Base-by-base conservation (phyloP, 2,113 vertebrate genomes). In the Dolichallabes microphthalmus region DNA sequence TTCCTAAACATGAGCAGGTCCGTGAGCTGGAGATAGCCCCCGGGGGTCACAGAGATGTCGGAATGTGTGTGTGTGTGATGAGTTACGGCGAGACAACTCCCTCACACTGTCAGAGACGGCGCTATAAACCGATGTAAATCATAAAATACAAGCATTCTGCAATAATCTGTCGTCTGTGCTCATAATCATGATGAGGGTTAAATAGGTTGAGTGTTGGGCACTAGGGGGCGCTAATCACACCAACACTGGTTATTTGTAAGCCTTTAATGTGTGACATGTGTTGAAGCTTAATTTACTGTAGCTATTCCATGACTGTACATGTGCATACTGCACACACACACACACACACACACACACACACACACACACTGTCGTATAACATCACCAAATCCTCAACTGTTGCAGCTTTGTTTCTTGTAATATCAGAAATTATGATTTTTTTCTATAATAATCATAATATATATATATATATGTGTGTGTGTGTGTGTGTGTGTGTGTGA, bases 11-110 rank as follows among this genome's bases (percentile, higher is more conserved):
- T 11, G 19, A 79, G 35, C 60, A 69, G 71, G 52, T 74, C 78
- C 15, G 11, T 20, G 45, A 17, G 79, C 91, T 89, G 80, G 64
- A 90, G 92, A 93, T 90, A 92, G 77, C 68, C 53, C 68, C 25
- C 27, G n/a, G 22, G 35, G 55, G 22, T n/a, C 13, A 61, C 90
- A 78, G 80, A 14, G 84, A 71, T 53, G 74, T 64, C 75, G 22
- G 4, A 86, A 88, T 45, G 45, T 45, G 45, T 45, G 45, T 45
- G 88, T 81, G 45, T 64, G 64, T 32, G 50, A 73, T 64, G 58
- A 85, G 45, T 27, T 35, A 35, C 61, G 55, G 73, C 27, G 2
- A 84, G 52, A 60, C 55, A 19, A n/a, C 30, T 27, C 27, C 14
- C 45, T 17, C 8, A 4, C 69, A 5, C 11, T 45, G 2, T 11